A percentile compares a stretch with the other conserved stretches of the same genome.
Conservation (phyloP, 1,140 invertebrate species). For the Nebria ingens region DNA sequence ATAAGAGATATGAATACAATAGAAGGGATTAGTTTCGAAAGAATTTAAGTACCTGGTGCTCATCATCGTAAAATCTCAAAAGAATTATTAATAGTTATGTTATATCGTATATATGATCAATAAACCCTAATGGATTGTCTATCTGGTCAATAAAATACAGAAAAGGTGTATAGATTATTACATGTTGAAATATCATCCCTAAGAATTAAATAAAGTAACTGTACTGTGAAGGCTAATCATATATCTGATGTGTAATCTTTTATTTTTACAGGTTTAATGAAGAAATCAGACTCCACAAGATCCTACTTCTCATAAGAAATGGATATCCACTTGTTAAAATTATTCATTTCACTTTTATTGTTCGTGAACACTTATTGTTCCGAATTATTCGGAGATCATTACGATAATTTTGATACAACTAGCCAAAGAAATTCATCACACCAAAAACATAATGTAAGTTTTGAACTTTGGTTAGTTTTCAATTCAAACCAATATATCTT, state of each 20-base stretch:
- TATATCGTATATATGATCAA: not conserved
- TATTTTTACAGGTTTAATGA: not conserved
- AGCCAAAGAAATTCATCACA: not conserved
- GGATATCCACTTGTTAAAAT: not conserved
- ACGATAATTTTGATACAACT: not conserved
- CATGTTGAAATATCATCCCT: not conserved
- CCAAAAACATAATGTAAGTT: slow-evolving; percentile 4
- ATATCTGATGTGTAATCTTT: not conserved
- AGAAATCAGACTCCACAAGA: not conserved
- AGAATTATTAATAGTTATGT: slow-evolving; percentile 1
- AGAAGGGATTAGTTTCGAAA: too few relatives aligned
- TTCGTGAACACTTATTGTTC: not conserved
- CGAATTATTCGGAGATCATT: not conserved
- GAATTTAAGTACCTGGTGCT: too few relatives aligned
- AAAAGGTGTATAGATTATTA: not conserved
- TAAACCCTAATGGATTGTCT: not conserved
- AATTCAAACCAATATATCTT: not conserved
- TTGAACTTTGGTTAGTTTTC: not conserved
- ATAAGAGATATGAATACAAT: too few relatives aligned
- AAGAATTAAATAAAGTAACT: not conserved
- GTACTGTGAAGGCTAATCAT: too few relatives aligned
- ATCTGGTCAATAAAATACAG: not conserved
- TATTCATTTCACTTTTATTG: not conserved
- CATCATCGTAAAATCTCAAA: too few relatives aligned
- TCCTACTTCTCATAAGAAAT: not conserved